phyloP scores from a whole-genome alignment of 2,888 invertebrate genomes.

The Hydroisotoma schaefferi region DNA sequence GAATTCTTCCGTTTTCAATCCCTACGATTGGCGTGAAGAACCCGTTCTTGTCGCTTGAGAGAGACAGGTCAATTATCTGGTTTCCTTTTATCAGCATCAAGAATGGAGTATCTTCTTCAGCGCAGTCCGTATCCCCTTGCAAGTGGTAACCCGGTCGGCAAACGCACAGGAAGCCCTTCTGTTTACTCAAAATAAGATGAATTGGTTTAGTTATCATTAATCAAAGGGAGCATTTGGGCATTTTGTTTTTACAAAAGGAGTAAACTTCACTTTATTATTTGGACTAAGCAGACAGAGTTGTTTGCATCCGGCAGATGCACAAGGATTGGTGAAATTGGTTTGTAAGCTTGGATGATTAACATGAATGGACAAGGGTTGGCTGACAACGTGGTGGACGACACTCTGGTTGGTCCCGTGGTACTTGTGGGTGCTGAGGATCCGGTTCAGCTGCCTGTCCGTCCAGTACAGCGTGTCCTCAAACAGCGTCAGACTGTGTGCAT shows the following conservation, averaged over 20 bases:
- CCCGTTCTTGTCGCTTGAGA: slow-evolving; percentile 71
- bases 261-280: slow-evolving; percentile 5
- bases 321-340: slow-evolving; percentile 73
- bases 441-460: slow-evolving; percentile 90
- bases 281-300: slow-evolving; percentile 83
- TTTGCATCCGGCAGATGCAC: slow-evolving; percentile 69
- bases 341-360: slow-evolving; percentile 94
- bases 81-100: slow-evolving; percentile 84
- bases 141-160: slow-evolving; percentile 82
- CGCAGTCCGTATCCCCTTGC: slow-evolving; percentile 61
- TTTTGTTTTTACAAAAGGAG: neutral
- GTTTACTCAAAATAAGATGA: slow-evolving; percentile 3
- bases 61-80: slow-evolving; percentile 79
- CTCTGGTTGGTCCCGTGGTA: slow-evolving; percentile 87
- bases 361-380: slow-evolving; percentile 91
- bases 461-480: slow-evolving; percentile 96
- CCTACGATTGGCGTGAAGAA: slow-evolving; percentile 83
- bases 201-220: no score
- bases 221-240: neutral
- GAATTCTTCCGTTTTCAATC: slow-evolving; percentile 77
- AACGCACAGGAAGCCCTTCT: slow-evolving; percentile 75
- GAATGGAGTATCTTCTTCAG: slow-evolving; percentile 82
- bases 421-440: slow-evolving; percentile 79
- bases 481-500: slow-evolving; percentile 89
- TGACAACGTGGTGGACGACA: slow-evolving; percentile 88